These are phyloP conservation scores for Petroica traversi DNA, from an alignment of 2,113 vertebrate genomes.

Conservation along the genomic window DNA sequence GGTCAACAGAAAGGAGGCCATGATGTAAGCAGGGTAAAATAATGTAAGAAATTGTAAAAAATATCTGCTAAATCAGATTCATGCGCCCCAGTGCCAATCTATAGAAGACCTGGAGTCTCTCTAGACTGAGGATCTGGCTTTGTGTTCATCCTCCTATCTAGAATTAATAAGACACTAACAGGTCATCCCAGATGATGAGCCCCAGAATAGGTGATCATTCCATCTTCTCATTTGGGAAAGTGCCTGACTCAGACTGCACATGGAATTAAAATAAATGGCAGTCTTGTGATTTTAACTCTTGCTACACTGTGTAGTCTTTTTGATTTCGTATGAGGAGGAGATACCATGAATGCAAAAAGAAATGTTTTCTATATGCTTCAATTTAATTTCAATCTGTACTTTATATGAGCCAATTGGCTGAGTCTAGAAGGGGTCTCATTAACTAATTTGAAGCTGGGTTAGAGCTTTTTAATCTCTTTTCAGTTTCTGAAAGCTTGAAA, in stretches of 20 bases:
- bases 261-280: constrained; percentile 1
- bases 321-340: background rate
- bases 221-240: background rate
- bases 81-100: background rate
- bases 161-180: background rate
- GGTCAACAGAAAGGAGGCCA: background rate
- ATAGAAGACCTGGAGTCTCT: background rate
- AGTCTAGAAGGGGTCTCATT: background rate
- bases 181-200: background rate
- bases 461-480: background rate
- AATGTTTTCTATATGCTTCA: background rate
- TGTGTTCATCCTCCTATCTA: background rate
- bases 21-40: background rate
- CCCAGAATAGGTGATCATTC: background rate
- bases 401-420: background rate
- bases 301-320: background rate
- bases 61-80: background rate
- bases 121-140: background rate
- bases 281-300: background rate
- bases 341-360: background rate
- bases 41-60: background rate
- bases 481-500: background rate
- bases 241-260: background rate
- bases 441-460: background rate
- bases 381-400: background rate